Percentiles rank a stretch among this genome's conserved stretches.
Conservation (phyloP, 2,113 vertebrate genomes). For the Acanthochromis polyacanthus region DNA sequence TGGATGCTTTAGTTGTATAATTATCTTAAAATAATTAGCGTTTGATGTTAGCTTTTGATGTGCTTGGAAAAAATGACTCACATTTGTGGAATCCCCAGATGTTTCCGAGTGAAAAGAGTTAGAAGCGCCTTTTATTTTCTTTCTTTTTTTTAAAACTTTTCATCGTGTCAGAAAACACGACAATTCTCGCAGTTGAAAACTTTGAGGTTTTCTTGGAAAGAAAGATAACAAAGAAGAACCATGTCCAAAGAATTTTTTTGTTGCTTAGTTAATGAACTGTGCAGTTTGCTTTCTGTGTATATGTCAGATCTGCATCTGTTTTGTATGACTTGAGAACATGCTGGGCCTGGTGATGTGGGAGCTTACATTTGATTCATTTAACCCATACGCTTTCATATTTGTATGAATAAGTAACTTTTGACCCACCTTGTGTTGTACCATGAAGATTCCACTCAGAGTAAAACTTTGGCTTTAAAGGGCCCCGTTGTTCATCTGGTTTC, state of each 20-base stretch:
- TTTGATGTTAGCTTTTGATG: slow-evolving; percentile 29
- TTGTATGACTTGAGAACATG: background rate
- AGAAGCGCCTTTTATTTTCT: background rate
- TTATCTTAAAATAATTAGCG: slow-evolving; percentile 47
- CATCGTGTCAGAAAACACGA: slow-evolving; percentile 42
- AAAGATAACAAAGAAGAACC: slow-evolving; percentile 5
- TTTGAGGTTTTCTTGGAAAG: background rate
- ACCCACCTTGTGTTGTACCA: background rate
- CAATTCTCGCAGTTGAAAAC: background rate
- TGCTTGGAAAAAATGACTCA: slow-evolving; percentile 31
- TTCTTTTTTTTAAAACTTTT: slow-evolving; percentile 4
- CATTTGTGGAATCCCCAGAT: slow-evolving; percentile 37
- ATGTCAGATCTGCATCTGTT: background rate
- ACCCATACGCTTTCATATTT: background rate
- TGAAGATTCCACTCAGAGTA: background rate
- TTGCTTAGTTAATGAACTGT: background rate
- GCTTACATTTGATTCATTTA: background rate
- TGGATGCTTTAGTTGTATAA: slow-evolving; percentile 74
- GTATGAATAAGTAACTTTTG: background rate
- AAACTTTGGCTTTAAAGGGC: background rate
- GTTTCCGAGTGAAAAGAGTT: slow-evolving; percentile 23
- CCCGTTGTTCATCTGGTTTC: background rate
- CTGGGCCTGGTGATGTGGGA: background rate
- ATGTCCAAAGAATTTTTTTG: slow-evolving; percentile 3
- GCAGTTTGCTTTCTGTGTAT: background rate